phyloP scores from a whole-genome alignment of 2,797 vertebrate genomes.

The Mus spretus region DNA sequence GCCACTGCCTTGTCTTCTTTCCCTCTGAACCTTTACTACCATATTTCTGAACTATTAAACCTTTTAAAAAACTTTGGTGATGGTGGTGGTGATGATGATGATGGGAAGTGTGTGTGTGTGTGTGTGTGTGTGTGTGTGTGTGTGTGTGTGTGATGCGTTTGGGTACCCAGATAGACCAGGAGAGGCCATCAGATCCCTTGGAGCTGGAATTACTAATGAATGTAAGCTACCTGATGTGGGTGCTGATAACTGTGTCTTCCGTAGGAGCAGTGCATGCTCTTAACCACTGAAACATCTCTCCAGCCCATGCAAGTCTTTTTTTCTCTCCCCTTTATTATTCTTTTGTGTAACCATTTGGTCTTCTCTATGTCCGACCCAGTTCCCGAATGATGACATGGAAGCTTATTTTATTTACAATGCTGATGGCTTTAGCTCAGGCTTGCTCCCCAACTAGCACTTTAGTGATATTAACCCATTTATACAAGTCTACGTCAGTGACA shows the following conservation, averaged over 20 bases:
- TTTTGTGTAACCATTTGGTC: neutral
- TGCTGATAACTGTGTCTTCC: neutral
- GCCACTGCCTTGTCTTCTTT: neutral
- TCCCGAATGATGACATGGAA: neutral
- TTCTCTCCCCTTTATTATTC: neutral
- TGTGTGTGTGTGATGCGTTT: too few species aligned
- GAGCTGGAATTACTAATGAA: too few species aligned
- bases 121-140: neutral
- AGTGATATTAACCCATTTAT: neutral
- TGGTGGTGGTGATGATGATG: neutral
- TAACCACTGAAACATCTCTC: neutral
- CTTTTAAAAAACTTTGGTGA: neutral
- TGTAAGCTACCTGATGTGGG: too few species aligned
- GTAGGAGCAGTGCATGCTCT: neutral
- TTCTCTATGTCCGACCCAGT: neutral
- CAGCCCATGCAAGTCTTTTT: neutral
- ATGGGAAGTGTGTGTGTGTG: neutral
- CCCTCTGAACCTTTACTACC: neutral
- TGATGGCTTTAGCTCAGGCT: neutral
- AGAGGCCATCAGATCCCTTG: neutral
- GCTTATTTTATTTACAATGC: neutral
- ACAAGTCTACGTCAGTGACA: neutral
- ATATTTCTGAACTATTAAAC: constrained; percentile 14
- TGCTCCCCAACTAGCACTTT: neutral
- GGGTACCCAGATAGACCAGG: neutral